phyloP scores from a whole-genome alignment of 2,888 invertebrate genomes.

The Crematogaster levior region DNA sequence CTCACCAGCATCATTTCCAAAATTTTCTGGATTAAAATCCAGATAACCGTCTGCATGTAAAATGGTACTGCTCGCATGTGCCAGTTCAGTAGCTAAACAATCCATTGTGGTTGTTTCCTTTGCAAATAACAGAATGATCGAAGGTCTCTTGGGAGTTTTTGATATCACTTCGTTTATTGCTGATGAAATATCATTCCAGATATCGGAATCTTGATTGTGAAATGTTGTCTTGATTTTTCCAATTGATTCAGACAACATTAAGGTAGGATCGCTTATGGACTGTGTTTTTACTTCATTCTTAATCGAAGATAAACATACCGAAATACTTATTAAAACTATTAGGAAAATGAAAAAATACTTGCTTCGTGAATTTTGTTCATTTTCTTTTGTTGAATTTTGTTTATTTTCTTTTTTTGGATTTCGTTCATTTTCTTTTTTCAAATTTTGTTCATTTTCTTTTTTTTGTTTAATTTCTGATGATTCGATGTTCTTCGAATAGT shows the following conservation, averaged over 20 bases:
- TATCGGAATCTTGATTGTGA: conserved; percentile 77
- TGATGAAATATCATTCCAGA: conserved; percentile 82
- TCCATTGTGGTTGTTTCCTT: conserved; percentile 74
- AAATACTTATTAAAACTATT: not conserved
- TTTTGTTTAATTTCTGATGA: not conserved
- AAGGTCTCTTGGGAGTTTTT: conserved; percentile 77
- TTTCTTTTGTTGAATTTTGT: not conserved
- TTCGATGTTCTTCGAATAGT: not conserved
- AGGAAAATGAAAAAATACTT: not conserved
- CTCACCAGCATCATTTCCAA: conserved; percentile 80
- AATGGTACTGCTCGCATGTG: conserved; percentile 79
- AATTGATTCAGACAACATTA: conserved; percentile 43
- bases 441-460: too few relatives aligned
- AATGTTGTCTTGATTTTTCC: conserved; percentile 40
- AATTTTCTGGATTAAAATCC: conserved; percentile 72
- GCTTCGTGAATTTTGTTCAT: not conserved
- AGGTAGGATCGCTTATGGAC: not conserved
- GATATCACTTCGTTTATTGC: conserved; percentile 80
- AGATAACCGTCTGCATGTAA: conserved; percentile 62
- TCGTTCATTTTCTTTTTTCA: not conserved
- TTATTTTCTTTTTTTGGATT: too few relatives aligned
- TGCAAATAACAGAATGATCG: conserved; percentile 85
- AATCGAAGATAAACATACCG: not conserved
- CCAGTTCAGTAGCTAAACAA: conserved; percentile 82
- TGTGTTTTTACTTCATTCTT: not conserved